Evolutionary conservation across 1,140 invertebrate genomes (phyloP), one percentile per base, ranked within the genome.

Genomic region (Trachymyrmex septentrionalis): DNA sequence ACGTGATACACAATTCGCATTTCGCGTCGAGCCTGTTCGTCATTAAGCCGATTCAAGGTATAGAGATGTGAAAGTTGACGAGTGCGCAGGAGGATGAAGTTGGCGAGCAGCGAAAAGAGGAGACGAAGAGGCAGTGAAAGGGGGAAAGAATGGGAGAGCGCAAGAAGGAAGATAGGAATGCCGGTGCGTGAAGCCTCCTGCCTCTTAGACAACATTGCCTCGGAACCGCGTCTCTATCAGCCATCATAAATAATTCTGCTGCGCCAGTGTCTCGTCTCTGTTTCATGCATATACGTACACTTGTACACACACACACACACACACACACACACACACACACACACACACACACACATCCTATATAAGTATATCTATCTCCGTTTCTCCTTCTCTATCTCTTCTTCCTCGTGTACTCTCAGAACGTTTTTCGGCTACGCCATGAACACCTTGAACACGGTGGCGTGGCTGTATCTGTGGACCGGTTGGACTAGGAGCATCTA

Each of bases 161-260:
- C 21, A 75, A 75, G 72, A 82, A 85, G 61, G 87, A 77, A 85
- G 84, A 89, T 84, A 93, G 94, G 93, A 94, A 94, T 94, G 30
- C 2, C 30, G 30, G 30, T 30, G 30, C 30, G 30, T 30, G 30
- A 30, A 30, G 30, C 30, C 30, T 30, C 5, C 30, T 30, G 30
- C 30, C 30, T 30, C 30, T 30, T 30, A 30, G 30, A 30, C 30
- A 30, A 30, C 30, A 30, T 30, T 30, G 30, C 30, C 30, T 30
- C 30, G 89, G 86, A 91, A 91, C 93, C 94, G 95, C 94, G 93
- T 95, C 95, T 95, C 94, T 95, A 95, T 95, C 95, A 95, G 93
- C 92, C 92, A 95, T 93, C 94, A 95, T 95, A 95, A 95, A 95
- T 95, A 95, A 95, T 95, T 94, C 94, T 91, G 55, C 87, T 77